Percentiles rank a stretch among this genome's conserved stretches.
Conservation (phyloP, 2,113 vertebrate genomes). For the Lophius piscatorius region DNA sequence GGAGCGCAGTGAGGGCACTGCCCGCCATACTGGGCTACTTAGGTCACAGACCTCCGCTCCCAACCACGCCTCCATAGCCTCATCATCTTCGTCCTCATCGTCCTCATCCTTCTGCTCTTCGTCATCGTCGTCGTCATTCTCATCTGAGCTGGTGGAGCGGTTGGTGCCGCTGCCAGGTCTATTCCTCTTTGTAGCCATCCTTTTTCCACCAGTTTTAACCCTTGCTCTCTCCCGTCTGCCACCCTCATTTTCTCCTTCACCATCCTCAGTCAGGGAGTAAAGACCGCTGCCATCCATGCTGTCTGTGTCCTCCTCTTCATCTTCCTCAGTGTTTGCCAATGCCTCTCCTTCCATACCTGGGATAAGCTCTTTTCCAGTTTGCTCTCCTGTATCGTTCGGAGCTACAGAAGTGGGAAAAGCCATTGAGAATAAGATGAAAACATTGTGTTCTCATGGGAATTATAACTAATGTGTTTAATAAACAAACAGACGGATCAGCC, state of each 20-base stretch:
- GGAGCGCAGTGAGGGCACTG: slow-evolving; percentile 85
- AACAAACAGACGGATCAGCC: background rate
- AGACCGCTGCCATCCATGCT: slow-evolving; percentile 94
- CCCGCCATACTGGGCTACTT: slow-evolving; percentile 84
- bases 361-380: slow-evolving; percentile 59
- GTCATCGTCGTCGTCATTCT: slow-evolving; percentile 81
- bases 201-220: slow-evolving; percentile 54
- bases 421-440: slow-evolving; percentile 2
- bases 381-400: slow-evolving; percentile 62
- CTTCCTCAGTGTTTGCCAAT: slow-evolving; percentile 45
- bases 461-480: background rate
- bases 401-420: slow-evolving; percentile 40
- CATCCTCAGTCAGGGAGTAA: slow-evolving; percentile 90
- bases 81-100: slow-evolving; percentile 80
- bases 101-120: slow-evolving; percentile 80
- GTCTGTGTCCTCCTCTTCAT: slow-evolving; percentile 90
- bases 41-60: slow-evolving; percentile 86
- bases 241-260: slow-evolving; percentile 73
- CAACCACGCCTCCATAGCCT: slow-evolving; percentile 92
- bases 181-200: slow-evolving; percentile 77
- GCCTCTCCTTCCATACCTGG: slow-evolving; percentile 53
- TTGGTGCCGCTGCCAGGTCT: slow-evolving; percentile 67
- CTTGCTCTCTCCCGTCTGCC: slow-evolving; percentile 60
- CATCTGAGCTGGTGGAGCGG: slow-evolving; percentile 83
- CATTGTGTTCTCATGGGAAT: slow-evolving; percentile 4